A percentile compares a stretch with the other conserved stretches of the same genome.
Evolutionary conservation across 1,140 invertebrate genomes (phyloP).

Genomic region (Apis laboriosa): DNA sequence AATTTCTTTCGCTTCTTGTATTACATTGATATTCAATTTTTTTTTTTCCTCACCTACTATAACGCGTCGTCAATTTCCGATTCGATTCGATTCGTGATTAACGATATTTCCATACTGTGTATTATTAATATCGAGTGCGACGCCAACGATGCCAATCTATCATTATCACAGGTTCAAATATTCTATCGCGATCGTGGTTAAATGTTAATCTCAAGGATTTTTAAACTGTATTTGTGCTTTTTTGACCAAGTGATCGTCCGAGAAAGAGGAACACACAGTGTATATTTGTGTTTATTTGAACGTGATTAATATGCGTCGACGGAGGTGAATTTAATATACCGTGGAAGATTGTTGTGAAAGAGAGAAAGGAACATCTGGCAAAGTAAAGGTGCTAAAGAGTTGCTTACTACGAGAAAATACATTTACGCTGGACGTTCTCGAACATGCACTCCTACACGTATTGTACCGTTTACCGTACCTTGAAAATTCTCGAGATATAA

Average conservation of each 20-base stretch:
- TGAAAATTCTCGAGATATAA: conserved; percentile 67
- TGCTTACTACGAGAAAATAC: conserved; percentile 37
- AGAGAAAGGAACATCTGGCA: conserved; percentile 68
- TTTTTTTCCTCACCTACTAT: too few species aligned
- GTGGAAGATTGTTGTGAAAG: conserved; percentile 62
- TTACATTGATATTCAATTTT: too few species aligned
- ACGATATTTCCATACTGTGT: background rate
- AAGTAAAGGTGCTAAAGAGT: conserved; percentile 64
- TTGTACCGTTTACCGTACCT: conserved; percentile 66
- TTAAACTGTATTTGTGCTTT: background rate
- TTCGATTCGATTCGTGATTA: too few species aligned
- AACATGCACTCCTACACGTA: conserved; percentile 70
- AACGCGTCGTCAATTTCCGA: too few species aligned
- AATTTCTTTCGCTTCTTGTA: too few species aligned
- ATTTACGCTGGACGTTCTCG: conserved; percentile 32
- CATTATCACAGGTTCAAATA: too few species aligned
- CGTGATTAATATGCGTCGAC: conserved; percentile 51
- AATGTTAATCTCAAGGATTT: background rate
- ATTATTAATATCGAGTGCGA: background rate
- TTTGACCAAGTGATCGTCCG: background rate
- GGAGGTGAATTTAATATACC: conserved; percentile 33
- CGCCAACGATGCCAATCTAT: background rate
- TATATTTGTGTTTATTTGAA: background rate
- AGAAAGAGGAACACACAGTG: background rate
- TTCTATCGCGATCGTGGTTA: background rate